Conservation (phyloP, 2,888 invertebrate species). For the Bembecia ichneumoniformis region DNA sequence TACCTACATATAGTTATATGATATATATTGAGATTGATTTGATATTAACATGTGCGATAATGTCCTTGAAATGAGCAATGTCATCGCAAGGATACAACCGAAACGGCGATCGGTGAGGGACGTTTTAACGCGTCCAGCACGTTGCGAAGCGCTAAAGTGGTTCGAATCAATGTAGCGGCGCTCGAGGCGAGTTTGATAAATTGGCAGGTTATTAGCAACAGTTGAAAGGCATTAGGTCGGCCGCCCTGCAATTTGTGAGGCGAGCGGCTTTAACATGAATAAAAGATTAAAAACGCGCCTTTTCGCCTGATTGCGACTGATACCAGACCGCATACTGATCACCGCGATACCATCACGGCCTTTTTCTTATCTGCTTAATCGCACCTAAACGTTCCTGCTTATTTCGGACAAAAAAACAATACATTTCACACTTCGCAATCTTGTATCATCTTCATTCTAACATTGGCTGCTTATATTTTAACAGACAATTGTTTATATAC, state of each 20-base stretch:
- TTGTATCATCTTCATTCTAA: no score
- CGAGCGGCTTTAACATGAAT: conserved; percentile 49
- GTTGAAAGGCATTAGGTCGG: conserved; percentile 70
- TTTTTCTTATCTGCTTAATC: conserved; percentile 21
- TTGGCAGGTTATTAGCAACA: conserved; percentile 73
- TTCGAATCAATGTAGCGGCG: conserved; percentile 33
- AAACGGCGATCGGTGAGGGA: conserved; percentile 19
- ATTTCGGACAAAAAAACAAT: no score
- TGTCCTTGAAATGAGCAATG: conserved; percentile 5
- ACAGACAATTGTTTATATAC: no score
- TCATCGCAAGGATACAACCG: conserved; percentile 8
- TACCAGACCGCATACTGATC: conserved; percentile 37
- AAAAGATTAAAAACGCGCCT: conserved; percentile 60
- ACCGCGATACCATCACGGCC: conserved; percentile 26
- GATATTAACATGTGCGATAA: conserved; percentile 2
- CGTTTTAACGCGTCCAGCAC: conserved; percentile 23
- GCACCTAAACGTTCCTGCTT: conserved; percentile 3
- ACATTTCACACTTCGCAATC: no score
- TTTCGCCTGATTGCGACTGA: conserved; percentile 51
- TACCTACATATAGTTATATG: no score
- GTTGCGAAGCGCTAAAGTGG: conserved; percentile 25
- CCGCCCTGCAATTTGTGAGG: conserved; percentile 67
- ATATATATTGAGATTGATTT: conserved; percentile 1
- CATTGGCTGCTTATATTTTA: no score
- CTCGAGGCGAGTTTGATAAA: conserved; percentile 63